Percentiles rank a stretch among this genome's conserved stretches.
These are phyloP conservation scores for Melanchra persicariae DNA, from an alignment of 2,888 invertebrate genomes.

Conservation along the genomic window DNA sequence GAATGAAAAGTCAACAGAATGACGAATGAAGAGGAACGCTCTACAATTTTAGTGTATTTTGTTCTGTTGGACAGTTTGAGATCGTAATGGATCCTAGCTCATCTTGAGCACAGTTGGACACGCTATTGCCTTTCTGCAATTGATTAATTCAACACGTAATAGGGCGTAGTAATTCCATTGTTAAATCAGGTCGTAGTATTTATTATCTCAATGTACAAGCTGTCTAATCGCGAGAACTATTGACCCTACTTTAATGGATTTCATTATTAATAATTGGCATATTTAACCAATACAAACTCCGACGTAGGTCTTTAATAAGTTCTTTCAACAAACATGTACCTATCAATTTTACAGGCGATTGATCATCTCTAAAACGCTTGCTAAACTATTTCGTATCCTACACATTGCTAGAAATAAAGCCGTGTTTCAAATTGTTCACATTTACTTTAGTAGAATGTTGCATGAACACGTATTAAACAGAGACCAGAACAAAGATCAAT, in stretches of 20 bases:
- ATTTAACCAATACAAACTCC: conserved; percentile 23
- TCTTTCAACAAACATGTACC: neutral
- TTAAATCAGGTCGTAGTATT: conserved; percentile 63
- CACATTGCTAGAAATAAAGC: neutral
- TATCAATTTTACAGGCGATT: conserved; percentile 6
- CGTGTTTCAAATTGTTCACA: conserved; percentile 9
- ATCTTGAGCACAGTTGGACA: neutral
- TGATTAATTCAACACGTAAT: conserved; percentile 45
- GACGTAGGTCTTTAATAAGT: conserved; percentile 19
- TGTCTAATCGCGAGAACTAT: conserved; percentile 61
- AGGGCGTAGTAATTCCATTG: conserved; percentile 56
- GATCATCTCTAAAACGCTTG: conserved; percentile 6
- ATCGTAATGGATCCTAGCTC: neutral
- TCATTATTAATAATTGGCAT: conserved; percentile 49
- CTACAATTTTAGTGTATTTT: neutral
- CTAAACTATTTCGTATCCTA: neutral
- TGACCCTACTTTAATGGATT: conserved; percentile 57
- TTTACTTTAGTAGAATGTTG: conserved; percentile 43
- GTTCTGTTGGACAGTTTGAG: conserved; percentile 4
- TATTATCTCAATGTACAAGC: conserved; percentile 57
- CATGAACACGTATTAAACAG: conserved; percentile 50
- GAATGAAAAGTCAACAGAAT: neutral
- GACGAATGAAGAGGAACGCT: neutral
- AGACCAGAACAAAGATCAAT: conserved; percentile 65
- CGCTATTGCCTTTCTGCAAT: conserved; percentile 23